These are phyloP conservation scores for Parauchenoglanis punctatus DNA, from an alignment of 2,797 vertebrate species.

Conservation along the genomic window DNA sequence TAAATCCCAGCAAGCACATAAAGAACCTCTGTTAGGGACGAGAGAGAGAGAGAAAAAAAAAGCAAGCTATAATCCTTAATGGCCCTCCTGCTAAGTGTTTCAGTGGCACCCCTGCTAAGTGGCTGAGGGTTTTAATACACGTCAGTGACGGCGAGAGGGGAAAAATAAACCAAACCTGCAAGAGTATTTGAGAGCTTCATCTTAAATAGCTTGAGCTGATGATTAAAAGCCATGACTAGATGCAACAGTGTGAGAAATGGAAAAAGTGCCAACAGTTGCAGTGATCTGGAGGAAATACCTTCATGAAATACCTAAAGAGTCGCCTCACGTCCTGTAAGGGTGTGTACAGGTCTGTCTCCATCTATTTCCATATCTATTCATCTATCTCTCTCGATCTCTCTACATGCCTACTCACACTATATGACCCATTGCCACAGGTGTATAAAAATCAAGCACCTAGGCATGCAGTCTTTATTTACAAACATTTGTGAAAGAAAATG, in stretches of 20 bases:
- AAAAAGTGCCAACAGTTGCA: not conserved
- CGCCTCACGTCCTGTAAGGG: too few relatives aligned
- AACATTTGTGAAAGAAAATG: too few relatives aligned
- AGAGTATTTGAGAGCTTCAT: not conserved
- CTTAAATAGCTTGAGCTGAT: not conserved
- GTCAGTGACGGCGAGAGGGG: too few relatives aligned
- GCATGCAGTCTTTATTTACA: too few relatives aligned
- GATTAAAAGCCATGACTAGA: not conserved
- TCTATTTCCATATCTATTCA: not conserved
- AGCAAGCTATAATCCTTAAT: not conserved
- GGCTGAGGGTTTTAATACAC: constrained; percentile 1
- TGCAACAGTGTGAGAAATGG: not conserved
- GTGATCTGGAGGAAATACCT: not conserved
- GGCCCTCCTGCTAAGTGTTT: not conserved
- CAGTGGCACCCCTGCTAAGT: constrained; percentile 13
- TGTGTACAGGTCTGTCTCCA: not conserved
- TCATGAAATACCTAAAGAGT: too few relatives aligned
- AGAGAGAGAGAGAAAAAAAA: not conserved
- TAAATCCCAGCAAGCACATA: constrained; percentile 8
- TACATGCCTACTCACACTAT: too few relatives aligned
- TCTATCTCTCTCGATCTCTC: not conserved
- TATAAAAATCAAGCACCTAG: too few relatives aligned
- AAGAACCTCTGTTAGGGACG: not conserved
- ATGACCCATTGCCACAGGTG: too few relatives aligned
- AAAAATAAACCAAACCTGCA: not conserved